Percentiles rank a stretch among this genome's conserved stretches.
phyloP scores from a whole-genome alignment of 1,140 invertebrate genomes.

The Heterodera carotae region DNA sequence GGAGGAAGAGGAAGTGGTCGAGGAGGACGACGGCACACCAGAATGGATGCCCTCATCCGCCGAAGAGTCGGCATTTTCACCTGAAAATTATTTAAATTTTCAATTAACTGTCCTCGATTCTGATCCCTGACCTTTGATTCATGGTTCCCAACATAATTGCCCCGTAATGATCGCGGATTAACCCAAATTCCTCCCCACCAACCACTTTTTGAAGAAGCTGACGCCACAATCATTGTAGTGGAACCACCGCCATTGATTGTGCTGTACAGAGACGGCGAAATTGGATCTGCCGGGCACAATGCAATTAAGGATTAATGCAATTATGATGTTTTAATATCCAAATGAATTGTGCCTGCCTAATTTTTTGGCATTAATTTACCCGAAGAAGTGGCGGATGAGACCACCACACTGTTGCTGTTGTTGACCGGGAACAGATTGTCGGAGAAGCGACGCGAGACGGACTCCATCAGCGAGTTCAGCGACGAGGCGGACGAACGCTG shows the following conservation, averaged over 20 bases:
- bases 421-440: slow-evolving; percentile 46
- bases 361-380: background rate
- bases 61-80: slow-evolving; percentile 17
- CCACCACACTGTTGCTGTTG: slow-evolving; percentile 9
- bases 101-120: background rate
- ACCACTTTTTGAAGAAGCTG: background rate
- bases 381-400: background rate
- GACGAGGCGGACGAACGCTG: slow-evolving; percentile 65
- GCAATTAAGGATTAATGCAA: too few relatives aligned
- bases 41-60: slow-evolving; percentile 48
- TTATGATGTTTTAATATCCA: too few relatives aligned
- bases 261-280: background rate
- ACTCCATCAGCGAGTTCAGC: slow-evolving; percentile 54
- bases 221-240: background rate
- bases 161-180: too few relatives aligned
- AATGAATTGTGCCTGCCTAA: too few relatives aligned
- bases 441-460: slow-evolving; percentile 60
- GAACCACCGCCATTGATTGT: background rate
- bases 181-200: background rate
- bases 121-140: background rate
- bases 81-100: background rate
- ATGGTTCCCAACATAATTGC: background rate
- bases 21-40: slow-evolving; percentile 38
- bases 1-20: slow-evolving; percentile 19
- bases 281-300: background rate